Evolutionary conservation across 2,113 vertebrate genomes (phyloP).

Genomic region (Hoplias malabaricus): DNA sequence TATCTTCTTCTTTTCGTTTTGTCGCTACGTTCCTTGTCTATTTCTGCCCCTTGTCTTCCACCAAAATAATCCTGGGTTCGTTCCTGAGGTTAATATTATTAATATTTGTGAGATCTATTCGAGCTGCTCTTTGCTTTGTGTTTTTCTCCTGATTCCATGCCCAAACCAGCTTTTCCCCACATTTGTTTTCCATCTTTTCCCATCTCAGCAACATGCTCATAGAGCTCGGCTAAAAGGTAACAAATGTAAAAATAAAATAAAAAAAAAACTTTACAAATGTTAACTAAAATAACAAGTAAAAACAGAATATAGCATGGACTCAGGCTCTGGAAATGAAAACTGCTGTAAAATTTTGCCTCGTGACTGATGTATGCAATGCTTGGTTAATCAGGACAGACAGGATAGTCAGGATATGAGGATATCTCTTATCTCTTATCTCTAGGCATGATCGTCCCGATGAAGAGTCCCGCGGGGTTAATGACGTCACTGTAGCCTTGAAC

Average conservation of each 20-base stretch:
- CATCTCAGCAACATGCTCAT: constrained; percentile 44
- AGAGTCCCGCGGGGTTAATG: constrained; percentile 59
- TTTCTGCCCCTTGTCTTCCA: neutral
- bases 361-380: constrained; percentile 20
- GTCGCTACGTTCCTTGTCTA: constrained; percentile 63
- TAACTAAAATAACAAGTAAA: constrained; percentile 30
- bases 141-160: neutral
- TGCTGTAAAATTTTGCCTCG: neutral
- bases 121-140: neutral
- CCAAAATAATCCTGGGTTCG: constrained; percentile 73
- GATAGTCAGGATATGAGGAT: constrained; percentile 11
- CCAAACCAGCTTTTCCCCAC: constrained; percentile 18
- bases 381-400: no score
- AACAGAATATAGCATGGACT: neutral
- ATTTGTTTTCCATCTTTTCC: constrained; percentile 28
- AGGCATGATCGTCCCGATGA: constrained; percentile 41
- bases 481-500: constrained; percentile 63
- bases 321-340: constrained; percentile 8
- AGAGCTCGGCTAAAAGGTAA: constrained; percentile 48
- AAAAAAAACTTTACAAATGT: no score
- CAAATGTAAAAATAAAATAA: constrained; percentile 25
- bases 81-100: constrained; percentile 74
- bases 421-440: constrained; percentile 28
- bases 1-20: neutral
- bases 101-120: constrained; percentile 37